phyloP scores from a whole-genome alignment of 1,140 invertebrate genomes.

The Drosophila simulans region DNA sequence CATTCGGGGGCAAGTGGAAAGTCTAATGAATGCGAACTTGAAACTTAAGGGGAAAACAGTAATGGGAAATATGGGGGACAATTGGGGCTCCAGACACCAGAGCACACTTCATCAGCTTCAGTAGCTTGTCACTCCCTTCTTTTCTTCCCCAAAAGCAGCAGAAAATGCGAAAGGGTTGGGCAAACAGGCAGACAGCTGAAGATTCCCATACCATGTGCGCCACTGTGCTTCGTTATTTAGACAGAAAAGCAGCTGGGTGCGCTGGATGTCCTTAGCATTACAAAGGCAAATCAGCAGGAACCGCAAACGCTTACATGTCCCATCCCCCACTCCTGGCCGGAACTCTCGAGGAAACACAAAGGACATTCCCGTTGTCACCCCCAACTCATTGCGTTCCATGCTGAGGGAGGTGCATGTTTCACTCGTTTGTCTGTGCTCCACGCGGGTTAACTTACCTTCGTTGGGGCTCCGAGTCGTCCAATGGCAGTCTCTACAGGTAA shows the following conservation, averaged over 20 bases:
- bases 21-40: conserved; percentile 15
- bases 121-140: background rate
- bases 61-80: background rate
- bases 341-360: background rate
- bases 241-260: background rate
- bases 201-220: background rate
- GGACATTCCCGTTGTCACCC: conserved; percentile 28
- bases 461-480: conserved; percentile 14
- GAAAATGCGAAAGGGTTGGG: background rate
- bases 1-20: conserved; percentile 10
- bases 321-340: background rate
- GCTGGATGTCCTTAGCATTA: conserved; percentile 24
- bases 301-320: background rate
- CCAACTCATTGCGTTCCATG: conserved; percentile 6
- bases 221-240: background rate
- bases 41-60: conserved; percentile 4
- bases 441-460: conserved; percentile 33
- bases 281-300: conserved; percentile 13
- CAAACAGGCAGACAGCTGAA: background rate
- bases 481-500: conserved; percentile 24
- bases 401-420: background rate
- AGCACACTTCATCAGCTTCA: conserved; percentile 33
- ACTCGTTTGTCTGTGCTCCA: background rate
- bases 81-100: background rate
- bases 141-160: background rate